Evolutionary conservation across 2,888 invertebrate genomes (phyloP).

Genomic region (Anodontia alba): DNA sequence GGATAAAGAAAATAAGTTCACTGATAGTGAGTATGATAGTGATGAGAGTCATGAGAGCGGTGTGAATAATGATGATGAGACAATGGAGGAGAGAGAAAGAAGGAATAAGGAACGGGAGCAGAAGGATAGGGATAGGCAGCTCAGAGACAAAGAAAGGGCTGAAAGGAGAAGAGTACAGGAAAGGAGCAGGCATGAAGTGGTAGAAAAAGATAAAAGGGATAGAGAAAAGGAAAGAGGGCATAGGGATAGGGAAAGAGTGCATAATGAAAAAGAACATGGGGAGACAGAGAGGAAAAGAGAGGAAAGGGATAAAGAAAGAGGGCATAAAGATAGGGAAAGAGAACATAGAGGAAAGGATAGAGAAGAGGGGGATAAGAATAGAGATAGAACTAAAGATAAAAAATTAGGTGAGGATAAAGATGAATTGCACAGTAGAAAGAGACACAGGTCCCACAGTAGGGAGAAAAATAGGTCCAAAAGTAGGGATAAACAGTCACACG

Average conservation of each 20-base stretch:
- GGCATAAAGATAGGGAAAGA: conserved; percentile 14
- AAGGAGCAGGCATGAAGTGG: conserved; percentile 7
- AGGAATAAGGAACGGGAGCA: conserved; percentile 43
- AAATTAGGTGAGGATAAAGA: conserved; percentile 3
- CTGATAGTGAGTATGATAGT: conserved; percentile 2
- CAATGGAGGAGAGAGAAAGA: conserved; percentile 41
- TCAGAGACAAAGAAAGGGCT: conserved; percentile 40
- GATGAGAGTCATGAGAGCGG: conserved; percentile 29
- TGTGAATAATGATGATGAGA: conserved; percentile 23
- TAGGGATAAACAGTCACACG: neutral
- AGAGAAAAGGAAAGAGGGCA: conserved; percentile 22
- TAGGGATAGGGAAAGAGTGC: conserved; percentile 33
- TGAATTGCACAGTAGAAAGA: conserved; percentile 2
- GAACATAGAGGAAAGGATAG: neutral
- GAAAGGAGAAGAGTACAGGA: conserved; percentile 27
- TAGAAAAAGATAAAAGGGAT: conserved; percentile 31
- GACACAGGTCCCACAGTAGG: conserved; percentile 12
- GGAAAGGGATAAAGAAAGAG: conserved; percentile 23
- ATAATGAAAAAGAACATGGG: conserved; percentile 8
- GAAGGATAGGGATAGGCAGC: conserved; percentile 30
- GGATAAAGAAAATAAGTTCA: conserved; percentile 6
- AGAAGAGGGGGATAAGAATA: conserved; percentile 4
- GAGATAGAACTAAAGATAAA: conserved; percentile 38
- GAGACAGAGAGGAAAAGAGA: conserved; percentile 19
- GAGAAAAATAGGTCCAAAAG: conserved; percentile 10